A percentile compares a stretch with the other conserved stretches of the same genome.
Conservation (phyloP, 2,888 invertebrate genomes). For the Rhamnusium bicolor region DNA sequence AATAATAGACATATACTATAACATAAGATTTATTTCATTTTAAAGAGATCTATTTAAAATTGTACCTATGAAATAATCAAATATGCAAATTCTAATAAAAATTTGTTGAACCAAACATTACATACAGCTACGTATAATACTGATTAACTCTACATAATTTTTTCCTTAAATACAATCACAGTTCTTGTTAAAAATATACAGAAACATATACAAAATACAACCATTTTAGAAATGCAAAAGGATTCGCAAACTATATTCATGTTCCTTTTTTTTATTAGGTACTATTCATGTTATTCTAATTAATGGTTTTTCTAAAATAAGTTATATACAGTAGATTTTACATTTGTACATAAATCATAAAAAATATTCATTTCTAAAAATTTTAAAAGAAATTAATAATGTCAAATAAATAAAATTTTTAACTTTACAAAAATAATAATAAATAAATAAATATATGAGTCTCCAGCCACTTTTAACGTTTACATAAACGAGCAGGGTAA, state of each 20-base stretch:
- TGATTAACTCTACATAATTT: conserved; percentile 42
- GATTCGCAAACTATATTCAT: conserved; percentile 14
- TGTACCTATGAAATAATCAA: conserved; percentile 29
- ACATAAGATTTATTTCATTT: conserved; percentile 34
- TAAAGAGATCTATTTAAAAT: conserved; percentile 45
- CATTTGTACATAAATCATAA: conserved; percentile 40
- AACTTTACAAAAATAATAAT: not conserved
- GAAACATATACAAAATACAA: conserved; percentile 30
- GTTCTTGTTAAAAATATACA: conserved; percentile 47
- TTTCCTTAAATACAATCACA: conserved; percentile 58
- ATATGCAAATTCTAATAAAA: conserved; percentile 5
- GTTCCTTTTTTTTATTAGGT: not conserved
- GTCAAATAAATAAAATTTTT: conserved; percentile 5
- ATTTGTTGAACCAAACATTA: conserved; percentile 9
- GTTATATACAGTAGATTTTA: conserved; percentile 29
- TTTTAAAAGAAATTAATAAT: not conserved
- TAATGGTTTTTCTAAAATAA: conserved; percentile 11
- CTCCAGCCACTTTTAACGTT: not conserved
- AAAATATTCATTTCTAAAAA: not conserved
- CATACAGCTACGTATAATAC: conserved; percentile 48
- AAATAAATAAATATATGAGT: not conserved
- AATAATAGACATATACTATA: not conserved
- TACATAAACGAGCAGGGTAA: too few relatives aligned
- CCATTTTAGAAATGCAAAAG: not conserved
- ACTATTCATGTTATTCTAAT: not conserved